Percentiles rank a stretch among this genome's conserved stretches.
phyloP scores from a whole-genome alignment of 2,888 invertebrate genomes.

The Buathra laborator region DNA sequence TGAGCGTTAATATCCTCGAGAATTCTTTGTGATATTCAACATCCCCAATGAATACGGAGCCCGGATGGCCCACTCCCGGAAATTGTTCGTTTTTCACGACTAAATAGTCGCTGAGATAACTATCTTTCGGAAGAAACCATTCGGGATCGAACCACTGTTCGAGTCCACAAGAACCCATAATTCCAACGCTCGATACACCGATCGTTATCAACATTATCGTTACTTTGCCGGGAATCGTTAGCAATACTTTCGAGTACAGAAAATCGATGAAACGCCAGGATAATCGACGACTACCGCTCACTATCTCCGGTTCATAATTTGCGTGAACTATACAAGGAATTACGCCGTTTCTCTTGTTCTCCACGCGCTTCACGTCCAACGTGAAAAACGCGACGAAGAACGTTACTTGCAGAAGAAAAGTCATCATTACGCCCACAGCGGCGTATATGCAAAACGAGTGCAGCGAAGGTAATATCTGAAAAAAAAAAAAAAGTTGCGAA shows the following conservation, averaged over 20 bases:
- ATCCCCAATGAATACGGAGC: constrained; percentile 89
- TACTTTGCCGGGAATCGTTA: constrained; percentile 89
- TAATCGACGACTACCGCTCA: constrained; percentile 86
- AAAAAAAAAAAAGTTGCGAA: constrained; percentile 54
- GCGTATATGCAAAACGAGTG: constrained; percentile 94
- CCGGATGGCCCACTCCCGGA: constrained; percentile 89
- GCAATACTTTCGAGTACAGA: constrained; percentile 89
- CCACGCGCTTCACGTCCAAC: constrained; percentile 89
- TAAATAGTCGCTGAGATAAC: constrained; percentile 89
- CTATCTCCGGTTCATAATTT: constrained; percentile 86
- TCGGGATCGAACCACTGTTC: constrained; percentile 92
- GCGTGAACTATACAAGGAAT: constrained; percentile 89
- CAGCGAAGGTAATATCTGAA: constrained; percentile 91
- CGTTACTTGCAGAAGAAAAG: constrained; percentile 92
- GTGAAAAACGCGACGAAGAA: constrained; percentile 93
- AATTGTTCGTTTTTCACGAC: constrained; percentile 87
- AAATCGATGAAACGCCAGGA: constrained; percentile 87
- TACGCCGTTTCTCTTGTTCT: constrained; percentile 88
- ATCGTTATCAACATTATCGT: constrained; percentile 88
- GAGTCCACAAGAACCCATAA: constrained; percentile 88
- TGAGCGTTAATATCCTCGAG: constrained; percentile 87
- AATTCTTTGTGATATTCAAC: constrained; percentile 89
- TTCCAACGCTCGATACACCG: constrained; percentile 88
- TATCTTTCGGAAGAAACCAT: constrained; percentile 92
- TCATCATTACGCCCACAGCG: constrained; percentile 91